phyloP scores from a whole-genome alignment of 2,888 invertebrate species.

The Pristionchus entomophagus region DNA sequence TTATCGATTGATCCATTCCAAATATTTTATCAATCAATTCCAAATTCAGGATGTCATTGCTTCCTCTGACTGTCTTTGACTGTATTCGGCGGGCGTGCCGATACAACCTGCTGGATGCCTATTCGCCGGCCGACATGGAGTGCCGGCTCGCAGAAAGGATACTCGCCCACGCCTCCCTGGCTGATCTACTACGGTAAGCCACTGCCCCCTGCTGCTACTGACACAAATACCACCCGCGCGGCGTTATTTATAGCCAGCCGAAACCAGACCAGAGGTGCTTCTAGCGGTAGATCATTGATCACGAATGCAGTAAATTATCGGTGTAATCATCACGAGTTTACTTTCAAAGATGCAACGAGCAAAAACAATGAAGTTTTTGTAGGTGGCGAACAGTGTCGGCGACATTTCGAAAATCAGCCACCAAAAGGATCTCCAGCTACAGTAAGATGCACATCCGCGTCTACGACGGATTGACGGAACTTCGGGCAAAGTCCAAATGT shows the following conservation, averaged over 20 bases:
- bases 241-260: too few relatives aligned
- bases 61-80: constrained; percentile 47
- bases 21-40: neutral
- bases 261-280: too few relatives aligned
- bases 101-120: constrained; percentile 11
- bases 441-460: constrained; percentile 66
- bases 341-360: neutral
- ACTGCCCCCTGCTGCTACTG: too few relatives aligned
- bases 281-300: neutral
- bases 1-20: too few relatives aligned
- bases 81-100: constrained; percentile 35
- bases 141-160: constrained; percentile 24
- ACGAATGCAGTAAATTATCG: neutral
- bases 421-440: constrained; percentile 55
- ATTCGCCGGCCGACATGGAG: neutral
- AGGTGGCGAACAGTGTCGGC: constrained; percentile 67
- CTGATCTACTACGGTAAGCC: constrained; percentile 21
- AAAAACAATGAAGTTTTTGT: constrained; percentile 49
- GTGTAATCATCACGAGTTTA: neutral
- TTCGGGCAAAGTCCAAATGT: constrained; percentile 54
- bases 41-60: constrained; percentile 12
- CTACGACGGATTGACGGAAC: constrained; percentile 63
- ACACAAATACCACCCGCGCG: too few relatives aligned
- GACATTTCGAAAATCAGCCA: constrained; percentile 60
- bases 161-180: constrained; percentile 1